Evolutionary conservation across 1,140 invertebrate species (phyloP).

Genomic region (Chrysomallon squamiferum): DNA sequence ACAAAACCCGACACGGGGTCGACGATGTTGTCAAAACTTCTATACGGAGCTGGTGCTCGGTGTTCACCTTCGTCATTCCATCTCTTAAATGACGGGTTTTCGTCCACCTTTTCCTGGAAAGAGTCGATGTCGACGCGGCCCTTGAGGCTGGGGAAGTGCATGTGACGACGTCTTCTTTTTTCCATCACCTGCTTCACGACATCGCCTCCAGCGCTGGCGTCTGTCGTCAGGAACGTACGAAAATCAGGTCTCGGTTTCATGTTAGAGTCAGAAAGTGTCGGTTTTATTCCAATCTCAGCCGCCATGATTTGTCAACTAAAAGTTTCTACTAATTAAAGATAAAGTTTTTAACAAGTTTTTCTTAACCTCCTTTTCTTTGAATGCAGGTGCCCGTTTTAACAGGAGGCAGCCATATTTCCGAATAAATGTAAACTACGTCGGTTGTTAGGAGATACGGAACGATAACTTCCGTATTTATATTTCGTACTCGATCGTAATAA

Average conservation of each 20-base stretch:
- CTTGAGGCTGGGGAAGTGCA: slow-evolving; percentile 55
- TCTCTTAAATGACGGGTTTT: slow-evolving; percentile 34
- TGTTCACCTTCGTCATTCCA: slow-evolving; percentile 58
- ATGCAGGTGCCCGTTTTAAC: slow-evolving; percentile 10
- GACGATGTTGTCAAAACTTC: slow-evolving; percentile 55
- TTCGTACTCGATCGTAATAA: too few species aligned
- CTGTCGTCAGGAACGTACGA: slow-evolving; percentile 40
- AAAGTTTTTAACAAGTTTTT: not conserved
- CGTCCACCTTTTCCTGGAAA: slow-evolving; percentile 40
- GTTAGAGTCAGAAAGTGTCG: slow-evolving; percentile 50
- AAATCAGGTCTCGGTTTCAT: slow-evolving; percentile 50
- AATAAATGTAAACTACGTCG: slow-evolving; percentile 50
- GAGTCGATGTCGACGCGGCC: slow-evolving; percentile 50
- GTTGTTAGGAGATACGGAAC: slow-evolving; percentile 20
- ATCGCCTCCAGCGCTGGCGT: slow-evolving; percentile 49
- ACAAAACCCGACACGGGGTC: slow-evolving; percentile 61
- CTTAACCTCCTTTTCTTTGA: too few species aligned
- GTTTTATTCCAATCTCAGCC: slow-evolving; percentile 36
- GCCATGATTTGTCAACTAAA: slow-evolving; percentile 23
- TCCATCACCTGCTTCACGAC: slow-evolving; percentile 49
- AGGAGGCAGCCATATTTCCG: slow-evolving; percentile 27
- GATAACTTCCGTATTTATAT: not conserved
- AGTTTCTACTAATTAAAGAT: not conserved
- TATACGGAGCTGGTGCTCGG: slow-evolving; percentile 44
- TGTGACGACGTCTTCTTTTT: slow-evolving; percentile 48